Conservation (phyloP, 2,113 vertebrate genomes). For the Trichomycterus rosablanca region DNA sequence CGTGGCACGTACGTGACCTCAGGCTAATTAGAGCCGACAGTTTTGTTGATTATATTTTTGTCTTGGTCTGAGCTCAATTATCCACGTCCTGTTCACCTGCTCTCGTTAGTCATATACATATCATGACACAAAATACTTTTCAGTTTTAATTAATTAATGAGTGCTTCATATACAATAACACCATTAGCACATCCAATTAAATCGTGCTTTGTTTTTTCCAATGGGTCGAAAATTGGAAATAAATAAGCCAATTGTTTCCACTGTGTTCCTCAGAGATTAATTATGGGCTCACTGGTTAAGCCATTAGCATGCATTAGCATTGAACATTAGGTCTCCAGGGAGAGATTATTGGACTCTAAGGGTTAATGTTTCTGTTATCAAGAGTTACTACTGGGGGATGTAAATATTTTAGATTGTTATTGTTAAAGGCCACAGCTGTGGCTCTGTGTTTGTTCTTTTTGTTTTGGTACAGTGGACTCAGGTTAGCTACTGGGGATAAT, state of each 20-base stretch:
- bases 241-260: conserved; percentile 41
- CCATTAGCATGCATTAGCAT: conserved; percentile 24
- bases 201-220: conserved; percentile 29
- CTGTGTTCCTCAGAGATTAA: conserved; percentile 36
- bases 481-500: not conserved
- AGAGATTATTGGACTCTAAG: conserved; percentile 1
- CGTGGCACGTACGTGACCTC: too few relatives aligned
- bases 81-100: conserved; percentile 11
- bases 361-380: conserved; percentile 8
- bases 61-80: conserved; percentile 31
- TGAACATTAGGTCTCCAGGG: conserved; percentile 9
- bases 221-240: conserved; percentile 10
- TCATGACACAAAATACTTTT: conserved; percentile 33
- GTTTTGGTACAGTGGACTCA: conserved; percentile 8
- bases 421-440: not conserved
- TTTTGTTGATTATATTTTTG: not conserved
- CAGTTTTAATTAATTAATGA: conserved; percentile 29
- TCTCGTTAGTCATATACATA: conserved; percentile 6
- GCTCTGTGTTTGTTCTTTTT: conserved; percentile 7
- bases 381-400: conserved; percentile 7
- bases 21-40: not conserved
- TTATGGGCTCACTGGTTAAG: conserved; percentile 33
- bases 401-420: conserved; percentile 28
- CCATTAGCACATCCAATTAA: conserved; percentile 28
- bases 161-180: conserved; percentile 22